phyloP scores from a whole-genome alignment of 2,797 vertebrate species.

The Acropternis orthonyx region DNA sequence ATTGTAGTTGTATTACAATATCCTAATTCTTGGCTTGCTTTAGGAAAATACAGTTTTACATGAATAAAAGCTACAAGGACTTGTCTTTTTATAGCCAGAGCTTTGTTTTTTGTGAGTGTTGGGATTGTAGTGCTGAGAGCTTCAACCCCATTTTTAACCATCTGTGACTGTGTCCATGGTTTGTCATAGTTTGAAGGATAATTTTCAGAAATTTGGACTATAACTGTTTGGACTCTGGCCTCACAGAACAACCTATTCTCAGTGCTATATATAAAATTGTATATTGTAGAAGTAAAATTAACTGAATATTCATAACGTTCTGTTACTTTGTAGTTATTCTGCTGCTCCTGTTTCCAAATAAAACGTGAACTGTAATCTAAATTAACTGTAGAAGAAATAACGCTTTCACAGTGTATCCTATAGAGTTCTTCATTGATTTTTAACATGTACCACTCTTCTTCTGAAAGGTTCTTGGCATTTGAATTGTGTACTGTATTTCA shows the following conservation, averaged over 20 bases:
- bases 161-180: constrained; percentile 38
- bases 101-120: neutral
- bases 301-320: constrained; percentile 81
- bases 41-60: constrained; percentile 5
- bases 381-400: constrained; percentile 64
- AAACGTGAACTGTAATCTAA: constrained; percentile 71
- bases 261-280: constrained; percentile 65
- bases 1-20: constrained; percentile 35
- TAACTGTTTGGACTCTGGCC: constrained; percentile 65
- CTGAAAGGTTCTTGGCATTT: constrained; percentile 32
- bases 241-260: constrained; percentile 69
- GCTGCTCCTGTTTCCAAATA: constrained; percentile 69
- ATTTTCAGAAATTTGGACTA: constrained; percentile 61
- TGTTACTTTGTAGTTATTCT: constrained; percentile 73
- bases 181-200: constrained; percentile 56
- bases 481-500: neutral
- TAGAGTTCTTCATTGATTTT: constrained; percentile 37
- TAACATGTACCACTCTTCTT: neutral
- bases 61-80: constrained; percentile 6
- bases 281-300: constrained; percentile 72
- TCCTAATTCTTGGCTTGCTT: constrained; percentile 31
- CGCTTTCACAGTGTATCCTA: constrained; percentile 51
- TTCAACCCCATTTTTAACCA: constrained; percentile 58
- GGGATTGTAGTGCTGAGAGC: neutral
- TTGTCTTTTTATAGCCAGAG: neutral